Evolutionary conservation across 2,113 vertebrate species (phyloP), one percentile per base, ranked within the genome.

Genomic region (Sceloporus tristichus): DNA sequence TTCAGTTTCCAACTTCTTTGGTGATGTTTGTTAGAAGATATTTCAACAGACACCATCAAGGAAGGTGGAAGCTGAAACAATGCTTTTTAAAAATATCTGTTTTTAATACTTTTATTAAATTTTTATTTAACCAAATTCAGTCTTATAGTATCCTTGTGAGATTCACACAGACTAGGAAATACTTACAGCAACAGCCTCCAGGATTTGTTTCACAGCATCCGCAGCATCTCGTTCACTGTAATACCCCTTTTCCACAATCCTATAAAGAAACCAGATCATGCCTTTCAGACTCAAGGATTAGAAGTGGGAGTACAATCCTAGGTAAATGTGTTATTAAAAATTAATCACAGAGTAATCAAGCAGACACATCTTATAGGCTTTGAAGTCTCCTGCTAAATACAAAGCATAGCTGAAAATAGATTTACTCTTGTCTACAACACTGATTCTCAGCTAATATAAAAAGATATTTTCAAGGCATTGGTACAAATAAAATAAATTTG

Each of bases 241-340:
- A 91, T 98, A 98, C 4, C 98, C 98, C 53, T 98, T 98, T 92
- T 98, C 98, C 91, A 98, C 98, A 96, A 98, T 98, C 95, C 98
- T 98, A 87, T 53, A 95, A 91, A 94, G 82, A 88, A 92, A 89
- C 18, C n/a, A 93, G 16, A 68, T 80, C 80, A 66, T 48, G 87
- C 1, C 9, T 40, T 83, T 95, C 87, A 88, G 70, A 66, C 34
- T 86, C 79, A 80, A 34, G 8, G 4, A 85, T 75, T 90, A 81
- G 81, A 9, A 8, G 40, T 1, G 66, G 92, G 34, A 18, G 62
- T 76, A 85, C 0, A 2, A 0, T 70, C 18, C 62, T 70, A 56
- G 13, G 6, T 5, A 89, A 87, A 90, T 53, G 0, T 0, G 82
- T 75, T 23, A 88, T 90, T 88, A 18, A 88, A 86, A 94, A 91